Evolutionary conservation across 2,113 vertebrate genomes (phyloP).

Genomic region (Solenodon paradoxus): DNA sequence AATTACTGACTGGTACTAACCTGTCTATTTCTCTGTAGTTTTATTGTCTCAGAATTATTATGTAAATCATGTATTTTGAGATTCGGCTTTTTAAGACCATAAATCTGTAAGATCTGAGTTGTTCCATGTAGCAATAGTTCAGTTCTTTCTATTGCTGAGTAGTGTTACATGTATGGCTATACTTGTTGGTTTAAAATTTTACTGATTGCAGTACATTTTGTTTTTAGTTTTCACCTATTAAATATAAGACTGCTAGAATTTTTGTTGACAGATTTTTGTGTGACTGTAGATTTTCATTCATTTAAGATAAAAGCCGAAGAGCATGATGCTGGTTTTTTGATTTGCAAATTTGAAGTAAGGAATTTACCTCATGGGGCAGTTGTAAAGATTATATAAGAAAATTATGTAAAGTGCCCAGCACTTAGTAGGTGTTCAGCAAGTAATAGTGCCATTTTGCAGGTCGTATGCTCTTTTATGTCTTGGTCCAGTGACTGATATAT

Average conservation of each 20-base stretch:
- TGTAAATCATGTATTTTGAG: neutral
- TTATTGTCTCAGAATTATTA: neutral
- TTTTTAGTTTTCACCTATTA: neutral
- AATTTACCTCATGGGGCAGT: neutral
- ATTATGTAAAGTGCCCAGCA: neutral
- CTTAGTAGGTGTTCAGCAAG: neutral
- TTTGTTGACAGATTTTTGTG: neutral
- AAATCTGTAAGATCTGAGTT: neutral
- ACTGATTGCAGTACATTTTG: neutral
- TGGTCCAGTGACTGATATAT: neutral
- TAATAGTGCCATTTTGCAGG: neutral
- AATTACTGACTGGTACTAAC: too few species aligned
- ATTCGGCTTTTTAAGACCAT: neutral
- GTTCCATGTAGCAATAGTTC: neutral
- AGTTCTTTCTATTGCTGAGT: neutral
- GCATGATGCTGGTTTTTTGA: neutral
- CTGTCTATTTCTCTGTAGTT: neutral
- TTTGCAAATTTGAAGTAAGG: neutral
- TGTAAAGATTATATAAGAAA: conserved; percentile 1
- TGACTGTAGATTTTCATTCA: neutral
- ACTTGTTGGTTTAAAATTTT: neutral
- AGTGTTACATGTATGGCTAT: neutral
- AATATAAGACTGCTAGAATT: neutral
- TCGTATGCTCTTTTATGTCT: neutral
- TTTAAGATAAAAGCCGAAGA: neutral